Percentiles rank a stretch among this genome's conserved stretches.
Conservation (phyloP, 2,888 invertebrate species). For the Melinaea marsaeus region DNA sequence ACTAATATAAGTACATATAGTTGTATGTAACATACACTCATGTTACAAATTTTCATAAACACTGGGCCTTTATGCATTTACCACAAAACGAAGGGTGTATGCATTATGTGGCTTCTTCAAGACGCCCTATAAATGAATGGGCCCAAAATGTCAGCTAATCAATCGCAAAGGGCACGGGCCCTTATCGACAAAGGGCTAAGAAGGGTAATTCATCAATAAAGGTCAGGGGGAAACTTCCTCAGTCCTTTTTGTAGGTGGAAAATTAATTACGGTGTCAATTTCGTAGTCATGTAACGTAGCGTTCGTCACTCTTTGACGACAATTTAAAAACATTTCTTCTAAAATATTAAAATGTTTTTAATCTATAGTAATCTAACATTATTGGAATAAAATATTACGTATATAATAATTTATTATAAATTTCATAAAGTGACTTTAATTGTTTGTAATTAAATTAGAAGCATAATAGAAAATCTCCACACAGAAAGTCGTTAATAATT, state of each 20-base stretch:
- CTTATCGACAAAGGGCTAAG: slow-evolving; percentile 54
- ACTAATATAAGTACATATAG: not conserved
- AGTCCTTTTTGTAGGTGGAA: slow-evolving; percentile 57
- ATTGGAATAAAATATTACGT: slow-evolving; percentile 12
- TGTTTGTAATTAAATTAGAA: too few species aligned
- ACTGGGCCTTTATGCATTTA: slow-evolving; percentile 8
- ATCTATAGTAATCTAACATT: not conserved
- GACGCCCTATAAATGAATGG: slow-evolving; percentile 66
- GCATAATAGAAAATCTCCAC: too few species aligned
- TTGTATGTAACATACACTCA: not conserved
- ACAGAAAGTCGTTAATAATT: too few species aligned
- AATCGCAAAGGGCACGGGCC: slow-evolving; percentile 65
- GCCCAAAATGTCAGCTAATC: slow-evolving; percentile 72
- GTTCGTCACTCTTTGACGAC: slow-evolving; percentile 19
- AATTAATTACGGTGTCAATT: slow-evolving; percentile 58
- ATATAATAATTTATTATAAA: slow-evolving; percentile 4
- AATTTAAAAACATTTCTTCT: not conserved
- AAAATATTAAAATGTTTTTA: too few species aligned
- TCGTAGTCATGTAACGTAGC: slow-evolving; percentile 25
- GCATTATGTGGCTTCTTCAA: slow-evolving; percentile 53
- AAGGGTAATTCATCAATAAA: slow-evolving; percentile 67
- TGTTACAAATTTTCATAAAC: not conserved
- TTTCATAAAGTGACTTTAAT: too few species aligned
- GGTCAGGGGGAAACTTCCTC: slow-evolving; percentile 36
- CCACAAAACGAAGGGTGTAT: slow-evolving; percentile 25